These are phyloP conservation scores for Acleris sparsana DNA, from an alignment of 2,888 invertebrate genomes.

Conservation along the genomic window DNA sequence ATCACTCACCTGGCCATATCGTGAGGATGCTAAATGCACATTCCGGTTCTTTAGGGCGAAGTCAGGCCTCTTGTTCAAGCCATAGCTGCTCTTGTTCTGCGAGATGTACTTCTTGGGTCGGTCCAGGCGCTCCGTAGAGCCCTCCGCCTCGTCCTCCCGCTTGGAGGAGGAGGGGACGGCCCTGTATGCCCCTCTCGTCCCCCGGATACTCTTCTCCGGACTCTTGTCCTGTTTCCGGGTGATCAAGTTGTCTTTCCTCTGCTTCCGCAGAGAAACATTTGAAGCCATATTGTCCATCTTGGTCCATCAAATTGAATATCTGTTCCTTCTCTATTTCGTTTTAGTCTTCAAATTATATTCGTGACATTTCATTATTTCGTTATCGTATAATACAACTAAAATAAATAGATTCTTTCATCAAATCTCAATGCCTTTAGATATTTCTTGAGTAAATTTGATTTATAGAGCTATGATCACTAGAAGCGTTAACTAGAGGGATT, in stretches of 20 bases:
- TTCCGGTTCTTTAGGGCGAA: slow-evolving; percentile 78
- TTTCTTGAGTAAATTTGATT: slow-evolving; percentile 38
- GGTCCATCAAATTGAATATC: slow-evolving; percentile 55
- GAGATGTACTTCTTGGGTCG: slow-evolving; percentile 80
- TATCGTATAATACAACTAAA: slow-evolving; percentile 24
- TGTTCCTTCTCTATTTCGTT: slow-evolving; percentile 16
- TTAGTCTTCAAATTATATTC: slow-evolving; percentile 34
- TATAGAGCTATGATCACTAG: slow-evolving; percentile 45
- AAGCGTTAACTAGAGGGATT: slow-evolving; percentile 55
- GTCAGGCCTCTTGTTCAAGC: slow-evolving; percentile 77
- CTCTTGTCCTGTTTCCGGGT: slow-evolving; percentile 80
- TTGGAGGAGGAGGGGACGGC: slow-evolving; percentile 74
- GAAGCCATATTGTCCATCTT: slow-evolving; percentile 80
- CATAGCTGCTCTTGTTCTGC: slow-evolving; percentile 73
- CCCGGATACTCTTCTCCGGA: slow-evolving; percentile 78
- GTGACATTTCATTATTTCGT: slow-evolving; percentile 27
- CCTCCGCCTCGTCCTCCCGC: slow-evolving; percentile 70
- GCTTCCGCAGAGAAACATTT: slow-evolving; percentile 71
- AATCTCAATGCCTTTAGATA: slow-evolving; percentile 41
- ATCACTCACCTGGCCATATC: slow-evolving; percentile 78
- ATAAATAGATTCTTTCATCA: slow-evolving; percentile 40
- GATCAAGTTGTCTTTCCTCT: slow-evolving; percentile 79
- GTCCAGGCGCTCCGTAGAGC: slow-evolving; percentile 77
- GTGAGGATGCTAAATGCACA: slow-evolving; percentile 76
- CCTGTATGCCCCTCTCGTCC: slow-evolving; percentile 75